Percentiles rank a stretch among this genome's conserved stretches.
Evolutionary conservation across 2,113 vertebrate genomes (phyloP).

Genomic region (Aspiorhynchus laticeps): DNA sequence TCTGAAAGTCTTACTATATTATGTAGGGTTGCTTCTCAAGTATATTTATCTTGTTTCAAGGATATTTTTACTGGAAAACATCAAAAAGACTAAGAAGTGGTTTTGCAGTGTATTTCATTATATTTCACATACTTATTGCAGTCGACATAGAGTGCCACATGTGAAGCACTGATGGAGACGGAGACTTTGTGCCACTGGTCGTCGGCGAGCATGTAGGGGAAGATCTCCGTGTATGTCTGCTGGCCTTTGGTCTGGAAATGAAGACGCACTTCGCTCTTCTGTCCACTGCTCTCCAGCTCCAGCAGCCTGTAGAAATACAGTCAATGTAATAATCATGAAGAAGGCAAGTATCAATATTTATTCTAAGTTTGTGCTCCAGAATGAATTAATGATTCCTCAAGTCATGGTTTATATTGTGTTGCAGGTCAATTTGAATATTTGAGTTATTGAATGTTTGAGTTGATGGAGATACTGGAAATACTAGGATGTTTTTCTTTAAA

Average conservation of each 20-base stretch:
- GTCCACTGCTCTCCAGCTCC: constrained; percentile 96
- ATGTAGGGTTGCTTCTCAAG: neutral
- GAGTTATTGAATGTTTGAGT: too few relatives aligned
- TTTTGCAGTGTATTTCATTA: neutral
- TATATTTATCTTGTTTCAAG: neutral
- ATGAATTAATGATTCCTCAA: too few relatives aligned
- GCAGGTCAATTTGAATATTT: too few relatives aligned
- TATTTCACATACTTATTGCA: constrained; percentile 71
- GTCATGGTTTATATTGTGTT: neutral
- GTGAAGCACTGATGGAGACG: constrained; percentile 92
- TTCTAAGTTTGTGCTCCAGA: neutral
- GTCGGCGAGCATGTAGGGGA: constrained; percentile 94
- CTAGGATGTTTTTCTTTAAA: neutral
- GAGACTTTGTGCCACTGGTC: constrained; percentile 96
- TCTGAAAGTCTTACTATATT: too few relatives aligned
- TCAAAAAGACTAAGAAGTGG: neutral
- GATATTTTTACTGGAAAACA: neutral
- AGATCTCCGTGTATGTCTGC: constrained; percentile 90
- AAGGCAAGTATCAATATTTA: neutral
- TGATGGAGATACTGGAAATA: too few relatives aligned
- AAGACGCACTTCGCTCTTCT: constrained; percentile 92
- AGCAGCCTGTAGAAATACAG: constrained; percentile 79
- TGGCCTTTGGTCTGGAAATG: constrained; percentile 89
- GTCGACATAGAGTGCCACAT: constrained; percentile 90
- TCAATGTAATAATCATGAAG: neutral